Evolutionary conservation across 1,140 invertebrate species (phyloP), one percentile per base, ranked within the genome.

Genomic region (Plutomurus gul): DNA sequence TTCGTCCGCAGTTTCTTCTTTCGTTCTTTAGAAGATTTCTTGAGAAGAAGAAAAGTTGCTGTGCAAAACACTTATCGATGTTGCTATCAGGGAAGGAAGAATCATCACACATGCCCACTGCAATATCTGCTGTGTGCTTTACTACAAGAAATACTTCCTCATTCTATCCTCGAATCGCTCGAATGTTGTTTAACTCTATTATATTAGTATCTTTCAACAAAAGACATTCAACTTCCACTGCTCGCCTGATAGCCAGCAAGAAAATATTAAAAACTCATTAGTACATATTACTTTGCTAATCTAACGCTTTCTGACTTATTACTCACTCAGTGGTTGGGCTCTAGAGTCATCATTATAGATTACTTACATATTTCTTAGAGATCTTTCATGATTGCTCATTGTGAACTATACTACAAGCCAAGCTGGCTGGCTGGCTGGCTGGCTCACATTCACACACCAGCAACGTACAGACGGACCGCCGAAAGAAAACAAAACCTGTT

Each of bases 401-500:
- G n/a, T n/a, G n/a, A n/a, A n/a, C n/a, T n/a, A n/a, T n/a, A n/a
- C n/a, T n/a, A n/a, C n/a, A n/a, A n/a, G n/a, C n/a, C n/a, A n/a
- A n/a, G n/a, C n/a, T n/a, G n/a, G n/a, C n/a, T n/a, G n/a, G n/a
- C n/a, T n/a, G n/a, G n/a, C n/a, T n/a, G n/a, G n/a, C n/a, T n/a
- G n/a, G n/a, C n/a, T n/a, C n/a, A n/a, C n/a, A n/a, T n/a, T 13
- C 18, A 51, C 5, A 6, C 20, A 51, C 20, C n/a, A n/a, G n/a
- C n/a, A n/a, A 47, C 20, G 13, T 18, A 20, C 16, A 7, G 36
- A 33, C 25, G 36, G 56, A 33, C 56, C 30, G 30, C 56, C 56
- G 56, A 65, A 65, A 65, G 56, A 36, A 65, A 65, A 65, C 56
- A 36, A 65, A 65, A 65, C 56, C 56, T 33, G 56, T 65, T 65